Conservation (phyloP, 2,797 vertebrate genomes). For the Telmatherina bonti region DNA sequence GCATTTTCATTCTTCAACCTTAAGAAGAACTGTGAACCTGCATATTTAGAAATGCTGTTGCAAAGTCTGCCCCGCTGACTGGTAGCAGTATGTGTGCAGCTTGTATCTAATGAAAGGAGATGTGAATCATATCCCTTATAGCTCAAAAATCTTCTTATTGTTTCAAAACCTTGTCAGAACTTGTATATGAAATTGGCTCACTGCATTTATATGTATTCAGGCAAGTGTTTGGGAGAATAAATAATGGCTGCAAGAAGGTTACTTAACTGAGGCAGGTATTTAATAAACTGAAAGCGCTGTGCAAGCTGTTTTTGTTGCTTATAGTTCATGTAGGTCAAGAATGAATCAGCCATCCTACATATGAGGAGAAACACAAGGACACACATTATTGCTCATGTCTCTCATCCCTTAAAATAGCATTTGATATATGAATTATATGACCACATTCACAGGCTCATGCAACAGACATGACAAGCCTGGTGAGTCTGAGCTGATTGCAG, state of each 20-base stretch:
- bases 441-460: background rate
- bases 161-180: conserved; percentile 21
- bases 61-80: conserved; percentile 23
- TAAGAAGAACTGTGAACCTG: conserved; percentile 14
- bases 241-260: conserved; percentile 7
- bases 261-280: conserved; percentile 17
- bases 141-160: background rate
- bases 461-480: background rate
- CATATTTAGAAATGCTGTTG: conserved; percentile 21
- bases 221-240: conserved; percentile 14
- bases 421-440: background rate
- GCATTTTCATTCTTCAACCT: conserved; percentile 24
- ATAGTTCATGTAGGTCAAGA: conserved; percentile 43
- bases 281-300: conserved; percentile 9
- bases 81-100: conserved; percentile 10
- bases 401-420: background rate
- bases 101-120: conserved; percentile 10
- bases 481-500: background rate
- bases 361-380: background rate
- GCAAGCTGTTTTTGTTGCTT: conserved; percentile 17
- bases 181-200: conserved; percentile 7
- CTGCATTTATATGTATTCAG: conserved; percentile 9
- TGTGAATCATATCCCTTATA: conserved; percentile 11
- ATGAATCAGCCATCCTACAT: conserved; percentile 39
- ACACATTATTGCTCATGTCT: conserved; percentile 1